A percentile compares a stretch with the other conserved stretches of the same genome.
Evolutionary conservation across 2,888 invertebrate genomes (phyloP).

Genomic region (Thymelicus sylvestris): DNA sequence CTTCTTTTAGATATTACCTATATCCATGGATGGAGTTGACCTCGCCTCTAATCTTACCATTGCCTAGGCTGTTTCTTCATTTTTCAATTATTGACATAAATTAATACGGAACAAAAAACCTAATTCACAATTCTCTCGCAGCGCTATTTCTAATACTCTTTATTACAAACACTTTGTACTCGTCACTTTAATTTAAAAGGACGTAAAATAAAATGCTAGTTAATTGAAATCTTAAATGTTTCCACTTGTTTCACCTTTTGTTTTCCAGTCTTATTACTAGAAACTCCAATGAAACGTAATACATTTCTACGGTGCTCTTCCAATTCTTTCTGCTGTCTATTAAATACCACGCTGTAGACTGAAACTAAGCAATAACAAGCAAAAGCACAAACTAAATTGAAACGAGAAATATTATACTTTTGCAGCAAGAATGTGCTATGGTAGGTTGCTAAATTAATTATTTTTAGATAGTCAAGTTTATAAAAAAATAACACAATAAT

Average conservation of each 20-base stretch:
- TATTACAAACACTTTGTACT: background rate
- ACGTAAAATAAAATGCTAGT: background rate
- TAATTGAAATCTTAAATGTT: constrained; percentile 8
- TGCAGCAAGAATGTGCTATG: too few species aligned
- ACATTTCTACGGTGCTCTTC: constrained; percentile 3
- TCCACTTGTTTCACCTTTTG: background rate
- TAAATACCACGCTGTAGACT: constrained; percentile 13
- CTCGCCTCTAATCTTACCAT: too few species aligned
- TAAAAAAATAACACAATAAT: too few species aligned
- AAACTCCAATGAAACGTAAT: constrained; percentile 11
- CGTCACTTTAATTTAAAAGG: background rate
- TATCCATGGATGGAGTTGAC: too few species aligned
- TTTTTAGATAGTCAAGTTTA: too few species aligned
- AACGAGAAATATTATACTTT: background rate
- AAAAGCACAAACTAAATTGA: background rate
- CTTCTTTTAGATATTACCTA: too few species aligned
- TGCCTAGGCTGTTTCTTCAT: too few species aligned
- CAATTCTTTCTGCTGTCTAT: constrained; percentile 2
- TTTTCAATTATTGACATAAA: too few species aligned
- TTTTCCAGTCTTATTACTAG: constrained; percentile 1
- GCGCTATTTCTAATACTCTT: background rate
- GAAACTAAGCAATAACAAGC: constrained; percentile 1
- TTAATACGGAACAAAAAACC: too few species aligned
- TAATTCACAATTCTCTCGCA: too few species aligned
- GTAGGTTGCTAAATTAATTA: too few species aligned